These are phyloP conservation scores for Drosophila punjabiensis DNA, from an alignment of 1,140 invertebrate species.

Conservation along the genomic window DNA sequence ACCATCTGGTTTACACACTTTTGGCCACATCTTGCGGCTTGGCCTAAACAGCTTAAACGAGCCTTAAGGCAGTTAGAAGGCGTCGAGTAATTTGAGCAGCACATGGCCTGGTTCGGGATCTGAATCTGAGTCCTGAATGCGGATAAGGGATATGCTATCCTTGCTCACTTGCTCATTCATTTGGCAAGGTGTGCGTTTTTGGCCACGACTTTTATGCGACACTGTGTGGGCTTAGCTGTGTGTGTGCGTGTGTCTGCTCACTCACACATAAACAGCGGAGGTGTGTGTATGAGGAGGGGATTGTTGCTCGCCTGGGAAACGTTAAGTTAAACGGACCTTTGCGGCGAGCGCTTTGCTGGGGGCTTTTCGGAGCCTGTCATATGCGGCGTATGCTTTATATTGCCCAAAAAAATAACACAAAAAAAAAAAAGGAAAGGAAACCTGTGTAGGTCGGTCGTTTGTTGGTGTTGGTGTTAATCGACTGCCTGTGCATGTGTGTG, in stretches of 20 bases:
- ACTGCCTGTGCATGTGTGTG: conserved; percentile 31
- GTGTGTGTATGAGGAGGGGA: conserved; percentile 21
- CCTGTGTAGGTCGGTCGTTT: conserved; percentile 27
- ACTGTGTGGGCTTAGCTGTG: conserved; percentile 15
- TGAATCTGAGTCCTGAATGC: conserved; percentile 2
- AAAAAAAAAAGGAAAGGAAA: background rate
- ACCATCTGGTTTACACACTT: conserved; percentile 30
- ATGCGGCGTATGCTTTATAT: conserved; percentile 57
- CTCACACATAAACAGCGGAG: background rate
- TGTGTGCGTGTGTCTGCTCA: background rate
- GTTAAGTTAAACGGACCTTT: conserved; percentile 79
- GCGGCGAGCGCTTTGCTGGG: conserved; percentile 57
- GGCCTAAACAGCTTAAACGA: conserved; percentile 42
- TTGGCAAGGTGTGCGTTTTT: conserved; percentile 40
- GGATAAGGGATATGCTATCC: conserved; percentile 1
- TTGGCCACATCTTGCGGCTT: conserved; percentile 42
- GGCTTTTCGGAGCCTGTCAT: conserved; percentile 29
- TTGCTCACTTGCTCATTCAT: conserved; percentile 4
- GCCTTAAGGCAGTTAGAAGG: conserved; percentile 37
- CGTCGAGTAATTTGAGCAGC: conserved; percentile 40
- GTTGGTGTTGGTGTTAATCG: conserved; percentile 65
- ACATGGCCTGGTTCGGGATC: conserved; percentile 37
- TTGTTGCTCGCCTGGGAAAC: conserved; percentile 56
- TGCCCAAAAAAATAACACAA: background rate
- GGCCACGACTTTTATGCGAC: conserved; percentile 38